Evolutionary conservation across 2,797 vertebrate species (phyloP).

Genomic region (Garrulus glandarius): DNA sequence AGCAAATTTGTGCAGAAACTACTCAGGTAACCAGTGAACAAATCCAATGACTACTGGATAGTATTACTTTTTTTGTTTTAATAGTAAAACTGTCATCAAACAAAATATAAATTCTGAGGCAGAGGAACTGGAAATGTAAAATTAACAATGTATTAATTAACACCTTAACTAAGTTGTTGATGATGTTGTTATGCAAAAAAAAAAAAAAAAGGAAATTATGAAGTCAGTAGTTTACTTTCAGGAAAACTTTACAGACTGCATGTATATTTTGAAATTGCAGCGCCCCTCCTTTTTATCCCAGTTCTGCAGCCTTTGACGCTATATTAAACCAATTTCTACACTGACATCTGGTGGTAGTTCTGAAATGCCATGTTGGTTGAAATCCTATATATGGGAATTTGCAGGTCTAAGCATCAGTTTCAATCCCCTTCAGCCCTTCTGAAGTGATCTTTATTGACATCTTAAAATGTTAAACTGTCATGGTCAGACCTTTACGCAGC

Average conservation of each 20-base stretch:
- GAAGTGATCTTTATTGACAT: not conserved
- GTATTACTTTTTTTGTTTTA: not conserved
- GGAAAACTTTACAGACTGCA: not conserved
- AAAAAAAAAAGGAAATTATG: not conserved
- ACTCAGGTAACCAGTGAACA: not conserved
- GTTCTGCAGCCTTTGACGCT: not conserved
- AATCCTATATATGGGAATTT: conserved; percentile 20
- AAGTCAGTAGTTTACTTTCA: not conserved
- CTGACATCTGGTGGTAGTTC: conserved; percentile 75
- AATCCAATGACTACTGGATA: not conserved
- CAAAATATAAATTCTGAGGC: not conserved
- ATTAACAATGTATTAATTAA: not conserved
- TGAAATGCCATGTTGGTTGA: not conserved
- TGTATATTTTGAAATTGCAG: not conserved
- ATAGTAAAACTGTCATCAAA: not conserved
- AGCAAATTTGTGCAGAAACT: not conserved
- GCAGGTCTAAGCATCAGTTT: not conserved
- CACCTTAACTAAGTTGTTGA: not conserved
- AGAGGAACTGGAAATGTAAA: not conserved
- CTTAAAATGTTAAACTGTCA: not conserved
- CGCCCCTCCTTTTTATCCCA: not conserved
- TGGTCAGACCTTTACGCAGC: not conserved
- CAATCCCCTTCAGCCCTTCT: not conserved
- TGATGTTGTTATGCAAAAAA: not conserved
- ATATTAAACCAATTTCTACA: conserved; percentile 55